Evolutionary conservation across 2,888 invertebrate species (phyloP).

Genomic region (Acleris literana): DNA sequence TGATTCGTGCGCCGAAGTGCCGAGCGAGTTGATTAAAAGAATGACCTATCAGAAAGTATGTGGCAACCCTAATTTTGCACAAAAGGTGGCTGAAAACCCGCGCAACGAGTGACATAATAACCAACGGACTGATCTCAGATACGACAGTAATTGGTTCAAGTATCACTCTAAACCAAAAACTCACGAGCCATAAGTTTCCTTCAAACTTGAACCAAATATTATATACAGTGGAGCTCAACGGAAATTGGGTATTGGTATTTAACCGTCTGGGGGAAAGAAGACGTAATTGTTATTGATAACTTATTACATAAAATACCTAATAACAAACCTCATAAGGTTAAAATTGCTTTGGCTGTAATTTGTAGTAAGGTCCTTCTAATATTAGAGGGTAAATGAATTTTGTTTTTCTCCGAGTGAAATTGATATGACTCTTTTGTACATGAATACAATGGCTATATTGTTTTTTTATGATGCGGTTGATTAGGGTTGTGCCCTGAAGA

Average conservation of each 20-base stretch:
- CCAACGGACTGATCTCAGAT: conserved; percentile 73
- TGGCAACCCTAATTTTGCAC: conserved; percentile 58
- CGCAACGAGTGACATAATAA: conserved; percentile 77
- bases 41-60: not conserved
- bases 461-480: conserved; percentile 16
- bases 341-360: no score
- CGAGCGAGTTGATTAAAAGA: no score
- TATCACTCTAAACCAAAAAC: conserved; percentile 66
- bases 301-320: no score
- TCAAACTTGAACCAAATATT: conserved; percentile 2
- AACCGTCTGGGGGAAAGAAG: no score
- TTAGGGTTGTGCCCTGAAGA: conserved; percentile 17
- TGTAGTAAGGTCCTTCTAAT: not conserved
- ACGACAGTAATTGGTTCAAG: conserved; percentile 80
- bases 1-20: no score
- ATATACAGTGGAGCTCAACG: not conserved
- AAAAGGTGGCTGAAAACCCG: conserved; percentile 53
- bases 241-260: no score
- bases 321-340: no score
- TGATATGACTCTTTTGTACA: conserved; percentile 22
- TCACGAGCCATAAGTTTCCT: not conserved
- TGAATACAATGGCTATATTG: conserved; percentile 33
- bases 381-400: not conserved
- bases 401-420: conserved; percentile 15
- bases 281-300: no score